phyloP scores from a whole-genome alignment of 2,113 vertebrate genomes.

The Sciurus niger region DNA sequence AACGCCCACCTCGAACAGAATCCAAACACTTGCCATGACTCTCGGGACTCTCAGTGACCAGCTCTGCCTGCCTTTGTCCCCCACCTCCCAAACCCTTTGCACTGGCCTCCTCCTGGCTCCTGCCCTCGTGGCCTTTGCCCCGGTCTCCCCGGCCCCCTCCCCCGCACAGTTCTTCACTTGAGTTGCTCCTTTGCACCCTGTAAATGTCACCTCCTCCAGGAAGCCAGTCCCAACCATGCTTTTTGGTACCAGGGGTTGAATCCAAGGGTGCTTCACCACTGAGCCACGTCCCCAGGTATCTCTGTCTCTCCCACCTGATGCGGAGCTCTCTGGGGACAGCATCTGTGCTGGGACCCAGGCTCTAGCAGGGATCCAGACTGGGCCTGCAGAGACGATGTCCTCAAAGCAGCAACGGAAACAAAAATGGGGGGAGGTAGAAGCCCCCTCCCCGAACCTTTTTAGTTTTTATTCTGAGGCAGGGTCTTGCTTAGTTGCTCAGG shows the following conservation, averaged over 20 bases:
- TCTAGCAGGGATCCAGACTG: neutral
- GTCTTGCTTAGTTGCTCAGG: too few relatives aligned
- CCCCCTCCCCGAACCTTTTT: too few relatives aligned
- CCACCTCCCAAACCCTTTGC: neutral
- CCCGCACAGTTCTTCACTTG: neutral
- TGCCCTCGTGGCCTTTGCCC: neutral
- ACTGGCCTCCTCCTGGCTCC: neutral
- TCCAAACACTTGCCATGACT: rapidly evolving
- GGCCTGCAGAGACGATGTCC: rapidly evolving
- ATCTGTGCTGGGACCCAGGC: neutral
- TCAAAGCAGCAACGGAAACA: rapidly evolving
- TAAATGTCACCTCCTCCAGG: neutral
- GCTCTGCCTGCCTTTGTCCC: neutral
- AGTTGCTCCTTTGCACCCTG: neutral
- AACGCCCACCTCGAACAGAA: neutral
- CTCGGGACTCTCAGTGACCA: neutral
- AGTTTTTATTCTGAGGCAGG: too few relatives aligned
- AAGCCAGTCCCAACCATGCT: rapidly evolving
- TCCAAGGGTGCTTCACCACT: too few relatives aligned
- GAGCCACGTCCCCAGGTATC: neutral
- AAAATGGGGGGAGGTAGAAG: neutral
- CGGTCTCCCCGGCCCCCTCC: too few relatives aligned
- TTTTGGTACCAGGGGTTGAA: too few relatives aligned
- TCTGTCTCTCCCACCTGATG: too few relatives aligned
- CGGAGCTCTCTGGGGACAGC: too few relatives aligned